These are phyloP conservation scores for Homarus americanus DNA, from an alignment of 1,140 invertebrate genomes.

Conservation along the genomic window DNA sequence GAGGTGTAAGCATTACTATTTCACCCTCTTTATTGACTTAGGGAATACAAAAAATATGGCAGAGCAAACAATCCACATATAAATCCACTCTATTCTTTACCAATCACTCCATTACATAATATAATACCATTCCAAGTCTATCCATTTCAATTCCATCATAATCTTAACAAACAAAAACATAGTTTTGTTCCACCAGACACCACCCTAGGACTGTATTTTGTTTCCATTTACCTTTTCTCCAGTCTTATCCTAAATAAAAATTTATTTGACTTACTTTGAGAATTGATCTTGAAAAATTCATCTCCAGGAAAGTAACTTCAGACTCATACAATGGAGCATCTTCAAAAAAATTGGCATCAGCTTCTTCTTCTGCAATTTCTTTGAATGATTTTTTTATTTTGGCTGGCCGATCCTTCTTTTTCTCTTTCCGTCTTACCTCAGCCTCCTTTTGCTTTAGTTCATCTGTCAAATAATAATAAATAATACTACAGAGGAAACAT, in stretches of 20 bases:
- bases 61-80: too few relatives aligned
- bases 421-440: constrained; percentile 38
- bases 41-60: too few relatives aligned
- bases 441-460: neutral
- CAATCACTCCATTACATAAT: too few relatives aligned
- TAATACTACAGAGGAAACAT: neutral
- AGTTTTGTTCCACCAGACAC: too few relatives aligned
- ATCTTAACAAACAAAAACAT: too few relatives aligned
- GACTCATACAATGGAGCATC: constrained; percentile 22
- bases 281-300: constrained; percentile 41
- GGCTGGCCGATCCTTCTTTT: constrained; percentile 3
- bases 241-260: neutral
- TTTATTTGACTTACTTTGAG: neutral
- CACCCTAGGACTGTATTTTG: neutral
- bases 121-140: too few relatives aligned
- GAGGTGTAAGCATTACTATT: too few relatives aligned
- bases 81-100: too few relatives aligned
- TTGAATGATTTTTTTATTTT: constrained; percentile 36
- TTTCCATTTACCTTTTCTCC: neutral
- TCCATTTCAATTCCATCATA: too few relatives aligned
- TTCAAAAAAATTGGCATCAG: constrained; percentile 34
- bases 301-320: constrained; percentile 44
- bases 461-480: constrained; percentile 19
- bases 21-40: too few relatives aligned
- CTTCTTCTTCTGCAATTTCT: constrained; percentile 23